Base-by-base conservation (phyloP, 2,113 vertebrate genomes). In the Pituophis catenifer region DNA sequence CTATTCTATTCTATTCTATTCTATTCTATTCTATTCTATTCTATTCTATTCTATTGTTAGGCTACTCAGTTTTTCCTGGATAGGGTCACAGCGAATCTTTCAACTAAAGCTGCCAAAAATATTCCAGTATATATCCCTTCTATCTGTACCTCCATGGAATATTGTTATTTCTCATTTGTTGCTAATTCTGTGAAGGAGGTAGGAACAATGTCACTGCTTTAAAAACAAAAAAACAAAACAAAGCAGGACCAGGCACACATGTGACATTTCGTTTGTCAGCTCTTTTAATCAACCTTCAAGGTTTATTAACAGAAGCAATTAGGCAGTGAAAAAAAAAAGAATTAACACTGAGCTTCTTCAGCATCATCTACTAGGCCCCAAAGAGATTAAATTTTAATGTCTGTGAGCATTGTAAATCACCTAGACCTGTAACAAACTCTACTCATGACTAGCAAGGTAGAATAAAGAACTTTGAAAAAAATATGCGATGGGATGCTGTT, bases 281-380 rank as follows among this genome's bases (percentile, higher is more conserved):
- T 89, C 92, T 38, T 33, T 65, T 93, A 93, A 92, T 33, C 75
- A 55, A 59, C 90, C 90, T 93, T 94, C 86, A 91, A 3, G 58
- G 6, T 70, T 88, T 88, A 93, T 85, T 93, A 93, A 62, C 21
- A 89, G 62, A 90, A 44, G 8, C 19, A 93, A 86, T 92, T 59
- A 91, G 33, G 53, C 24, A 90, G 62, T 33, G 8, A 29, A 19
- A 55, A 52, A 26, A 26, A 65, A 62, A 59, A 59, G 58, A 44
- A 48, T 12, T 55, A 23, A 57, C 48, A 12, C 52, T 91, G n/a
- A 85, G 53, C 90, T 91, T 29, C 52, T 81, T 86, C 38, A 86
- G 53, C 57, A 44, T 91, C 90, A 91, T 91, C 70, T 91, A 38
- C 15, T 86, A 6, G 75, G 33, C 53, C 53, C 15, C 81, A 50